These are phyloP conservation scores for Frieseomelitta varia DNA, from an alignment of 1,140 invertebrate species.

Conservation along the genomic window DNA sequence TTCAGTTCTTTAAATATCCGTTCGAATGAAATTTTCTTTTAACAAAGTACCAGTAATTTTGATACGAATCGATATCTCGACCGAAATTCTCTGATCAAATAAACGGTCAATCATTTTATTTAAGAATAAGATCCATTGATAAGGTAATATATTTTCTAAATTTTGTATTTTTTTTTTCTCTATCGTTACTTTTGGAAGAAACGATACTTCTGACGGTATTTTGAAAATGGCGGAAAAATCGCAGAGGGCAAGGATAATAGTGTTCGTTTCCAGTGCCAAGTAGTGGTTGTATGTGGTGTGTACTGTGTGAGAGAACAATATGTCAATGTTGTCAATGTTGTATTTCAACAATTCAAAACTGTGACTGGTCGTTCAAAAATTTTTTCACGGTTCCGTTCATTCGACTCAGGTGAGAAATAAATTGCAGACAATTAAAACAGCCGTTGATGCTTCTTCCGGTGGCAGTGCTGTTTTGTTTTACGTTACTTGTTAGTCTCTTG, in stretches of 20 bases:
- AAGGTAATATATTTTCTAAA: not conserved
- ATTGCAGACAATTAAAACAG: not conserved
- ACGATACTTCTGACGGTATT: not conserved
- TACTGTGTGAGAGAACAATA: slow-evolving; percentile 5
- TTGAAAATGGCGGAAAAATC: slow-evolving; percentile 38
- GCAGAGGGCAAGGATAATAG: slow-evolving; percentile 12
- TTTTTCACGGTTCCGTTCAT: not conserved
- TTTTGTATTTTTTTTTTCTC: not conserved
- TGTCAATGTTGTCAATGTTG: slow-evolving; percentile 50
- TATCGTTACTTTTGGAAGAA: not conserved
- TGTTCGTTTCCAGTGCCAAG: slow-evolving; percentile 12
- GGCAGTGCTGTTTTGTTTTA: slow-evolving; percentile 7
- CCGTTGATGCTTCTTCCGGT: not conserved
- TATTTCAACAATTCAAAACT: slow-evolving; percentile 16
- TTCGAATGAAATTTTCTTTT: not conserved
- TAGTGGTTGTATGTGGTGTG: slow-evolving; percentile 13
- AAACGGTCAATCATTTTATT: not conserved
- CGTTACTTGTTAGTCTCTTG: not conserved
- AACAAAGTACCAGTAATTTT: not conserved
- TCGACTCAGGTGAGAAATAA: slow-evolving; percentile 18
- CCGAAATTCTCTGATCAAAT: not conserved
- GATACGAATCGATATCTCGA: not conserved
- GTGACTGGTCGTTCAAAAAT: not conserved
- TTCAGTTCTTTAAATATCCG: too few species aligned
- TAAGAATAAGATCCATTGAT: not conserved